Percentiles rank a stretch among this genome's conserved stretches.
Evolutionary conservation across 2,113 vertebrate species (phyloP).

Genomic region (Sminthopsis crassicaudata): DNA sequence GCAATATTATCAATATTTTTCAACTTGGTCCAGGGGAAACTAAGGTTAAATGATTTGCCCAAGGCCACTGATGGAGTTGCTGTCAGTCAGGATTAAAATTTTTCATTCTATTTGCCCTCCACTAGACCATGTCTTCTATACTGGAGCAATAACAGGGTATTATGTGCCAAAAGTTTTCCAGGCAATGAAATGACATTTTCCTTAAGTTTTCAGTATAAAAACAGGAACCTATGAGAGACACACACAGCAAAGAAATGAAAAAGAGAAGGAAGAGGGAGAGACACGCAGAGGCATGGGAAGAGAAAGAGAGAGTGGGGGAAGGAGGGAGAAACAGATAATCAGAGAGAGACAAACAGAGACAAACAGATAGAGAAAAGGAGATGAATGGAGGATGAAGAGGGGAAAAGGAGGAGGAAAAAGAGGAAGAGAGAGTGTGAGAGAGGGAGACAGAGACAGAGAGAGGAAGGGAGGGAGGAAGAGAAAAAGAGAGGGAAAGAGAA

Average conservation of each 20-base stretch:
- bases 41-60: no score
- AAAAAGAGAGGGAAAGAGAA: no score
- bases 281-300: no score
- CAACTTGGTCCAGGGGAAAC: neutral
- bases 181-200: neutral
- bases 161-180: neutral
- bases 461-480: neutral
- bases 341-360: no score
- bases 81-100: neutral
- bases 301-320: neutral
- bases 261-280: neutral
- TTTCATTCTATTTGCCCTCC: neutral
- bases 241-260: no score
- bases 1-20: neutral
- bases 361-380: no score
- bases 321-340: no score
- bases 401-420: no score
- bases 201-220: neutral
- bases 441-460: no score
- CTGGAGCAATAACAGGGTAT: neutral
- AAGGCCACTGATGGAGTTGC: neutral
- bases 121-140: accelerated
- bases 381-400: no score
- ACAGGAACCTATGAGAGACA: neutral
- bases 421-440: no score